Evolutionary conservation across 2,888 invertebrate species (phyloP).

Genomic region (Drosophila formosana): DNA sequence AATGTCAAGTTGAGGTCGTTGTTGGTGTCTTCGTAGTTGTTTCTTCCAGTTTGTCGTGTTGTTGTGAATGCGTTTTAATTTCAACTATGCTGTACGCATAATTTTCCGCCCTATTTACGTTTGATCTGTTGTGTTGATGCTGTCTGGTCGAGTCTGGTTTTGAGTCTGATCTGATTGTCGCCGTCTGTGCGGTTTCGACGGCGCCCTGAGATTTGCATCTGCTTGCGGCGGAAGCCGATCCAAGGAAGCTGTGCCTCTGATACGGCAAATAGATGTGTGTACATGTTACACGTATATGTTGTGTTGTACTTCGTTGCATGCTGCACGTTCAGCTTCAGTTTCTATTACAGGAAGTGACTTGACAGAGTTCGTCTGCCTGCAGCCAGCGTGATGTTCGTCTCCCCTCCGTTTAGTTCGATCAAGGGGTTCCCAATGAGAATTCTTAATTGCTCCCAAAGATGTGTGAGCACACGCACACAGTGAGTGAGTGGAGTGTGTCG

Average conservation of each 20-base stretch:
- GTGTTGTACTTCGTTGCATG: conserved; percentile 22
- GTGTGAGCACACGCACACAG: conserved; percentile 64
- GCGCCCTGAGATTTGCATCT: conserved; percentile 68
- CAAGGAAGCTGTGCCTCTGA: conserved; percentile 44
- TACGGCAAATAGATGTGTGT: conserved; percentile 51
- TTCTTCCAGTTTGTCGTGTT: conserved; percentile 4
- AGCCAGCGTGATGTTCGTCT: neutral
- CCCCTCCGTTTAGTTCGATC: conserved; percentile 33
- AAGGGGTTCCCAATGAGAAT: conserved; percentile 38
- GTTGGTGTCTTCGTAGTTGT: conserved; percentile 25
- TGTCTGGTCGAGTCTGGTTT: conserved; percentile 10
- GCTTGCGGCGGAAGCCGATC: conserved; percentile 48
- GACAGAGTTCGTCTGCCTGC: conserved; percentile 65
- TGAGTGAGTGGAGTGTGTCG: conserved; percentile 1
- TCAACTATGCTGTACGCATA: conserved; percentile 59
- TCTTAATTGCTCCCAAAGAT: conserved; percentile 63
- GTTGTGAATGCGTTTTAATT: conserved; percentile 45
- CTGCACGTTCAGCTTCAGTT: conserved; percentile 48
- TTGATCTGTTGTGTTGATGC: conserved; percentile 33
- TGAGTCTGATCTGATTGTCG: conserved; percentile 21
- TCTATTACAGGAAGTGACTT: conserved; percentile 81
- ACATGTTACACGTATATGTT: conserved; percentile 61
- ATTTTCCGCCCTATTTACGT: conserved; percentile 77
- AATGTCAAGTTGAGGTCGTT: conserved; percentile 42
- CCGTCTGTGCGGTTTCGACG: conserved; percentile 59